Evolutionary conservation across 2,888 invertebrate species (phyloP).

Genomic region (Stratiomys singularior): DNA sequence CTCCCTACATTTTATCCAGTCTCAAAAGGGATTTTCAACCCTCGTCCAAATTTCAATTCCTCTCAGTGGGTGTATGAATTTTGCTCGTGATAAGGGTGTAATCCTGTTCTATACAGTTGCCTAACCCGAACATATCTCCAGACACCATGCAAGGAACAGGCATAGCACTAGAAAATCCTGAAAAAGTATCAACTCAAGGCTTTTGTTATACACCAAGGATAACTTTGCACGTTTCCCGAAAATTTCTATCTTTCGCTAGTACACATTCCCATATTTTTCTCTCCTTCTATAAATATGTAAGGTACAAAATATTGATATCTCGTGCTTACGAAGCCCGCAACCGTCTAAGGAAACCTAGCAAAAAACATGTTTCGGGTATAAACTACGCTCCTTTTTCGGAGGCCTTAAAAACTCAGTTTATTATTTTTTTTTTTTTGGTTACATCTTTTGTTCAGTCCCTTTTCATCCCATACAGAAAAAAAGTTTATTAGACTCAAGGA

Average conservation of each 20-base stretch:
- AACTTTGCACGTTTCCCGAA: conserved; percentile 34
- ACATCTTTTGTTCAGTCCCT: conserved; percentile 34
- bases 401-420: conserved; percentile 20
- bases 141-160: too few species aligned
- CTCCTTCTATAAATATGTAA: too few species aligned
- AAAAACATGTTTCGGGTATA: conserved; percentile 47
- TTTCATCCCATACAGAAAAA: conserved; percentile 35
- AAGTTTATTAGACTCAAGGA: conserved; percentile 51
- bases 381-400: conserved; percentile 45
- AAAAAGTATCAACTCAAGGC: conserved; percentile 14
- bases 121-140: too few species aligned
- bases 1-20: too few species aligned
- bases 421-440: conserved; percentile 36
- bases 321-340: conserved; percentile 22
- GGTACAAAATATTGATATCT: not conserved
- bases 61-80: conserved; percentile 48
- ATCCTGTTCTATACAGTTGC: conserved; percentile 48
- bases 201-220: conserved; percentile 34
- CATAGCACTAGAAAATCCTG: not conserved
- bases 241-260: not conserved
- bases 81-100: conserved; percentile 51
- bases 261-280: not conserved
- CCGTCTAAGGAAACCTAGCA: too few species aligned
- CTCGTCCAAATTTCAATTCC: conserved; percentile 49
- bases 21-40: too few species aligned